phyloP scores from a whole-genome alignment of 2,888 invertebrate genomes.

The Conus canariensis region DNA sequence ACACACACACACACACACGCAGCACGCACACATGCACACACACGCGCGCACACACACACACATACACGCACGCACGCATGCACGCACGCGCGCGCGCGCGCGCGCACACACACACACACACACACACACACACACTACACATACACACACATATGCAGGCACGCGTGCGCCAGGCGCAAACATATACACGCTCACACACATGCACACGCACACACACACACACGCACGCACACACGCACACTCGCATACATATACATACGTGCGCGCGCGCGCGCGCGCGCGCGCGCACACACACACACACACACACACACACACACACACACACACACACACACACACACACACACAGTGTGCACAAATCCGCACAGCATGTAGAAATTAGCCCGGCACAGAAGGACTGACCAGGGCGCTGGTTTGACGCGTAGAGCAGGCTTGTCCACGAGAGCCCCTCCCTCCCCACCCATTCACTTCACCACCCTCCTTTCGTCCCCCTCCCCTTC shows the following conservation, averaged over 20 bases:
- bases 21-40: background rate
- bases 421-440: too few relatives aligned
- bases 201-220: background rate
- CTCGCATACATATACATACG: background rate
- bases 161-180: background rate
- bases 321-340: background rate
- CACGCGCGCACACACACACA: background rate
- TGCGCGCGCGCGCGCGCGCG: background rate
- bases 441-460: too few relatives aligned
- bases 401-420: too few relatives aligned
- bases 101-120: background rate
- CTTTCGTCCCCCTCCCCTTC: too few relatives aligned
- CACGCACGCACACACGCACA: background rate
- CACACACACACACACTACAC: slow-evolving; percentile 9
- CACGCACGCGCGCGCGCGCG: background rate
- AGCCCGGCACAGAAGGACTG: too few relatives aligned
- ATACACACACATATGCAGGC: background rate
- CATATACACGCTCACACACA: background rate
- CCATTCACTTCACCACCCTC: too few relatives aligned
- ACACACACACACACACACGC: slow-evolving; percentile 3
- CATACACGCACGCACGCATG: background rate
- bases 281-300: too few relatives aligned
- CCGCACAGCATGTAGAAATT: too few relatives aligned
- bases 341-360: too few relatives aligned
- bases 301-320: slow-evolving; percentile 8